Evolutionary conservation across 2,113 vertebrate species (phyloP).

Genomic region (Ameiurus melas): DNA sequence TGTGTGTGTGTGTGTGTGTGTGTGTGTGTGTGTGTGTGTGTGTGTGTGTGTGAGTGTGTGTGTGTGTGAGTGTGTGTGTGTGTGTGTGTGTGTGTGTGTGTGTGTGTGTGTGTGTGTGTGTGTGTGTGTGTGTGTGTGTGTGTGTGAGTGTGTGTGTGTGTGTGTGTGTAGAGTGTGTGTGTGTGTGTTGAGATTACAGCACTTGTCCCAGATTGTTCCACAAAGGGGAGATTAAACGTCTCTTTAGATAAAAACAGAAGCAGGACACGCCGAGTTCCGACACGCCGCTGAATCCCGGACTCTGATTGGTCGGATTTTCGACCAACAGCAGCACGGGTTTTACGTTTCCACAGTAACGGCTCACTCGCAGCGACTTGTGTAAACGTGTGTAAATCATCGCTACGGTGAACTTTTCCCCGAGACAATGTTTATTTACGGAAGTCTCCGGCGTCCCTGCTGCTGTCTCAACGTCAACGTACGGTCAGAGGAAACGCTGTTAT

Average conservation of each 20-base stretch:
- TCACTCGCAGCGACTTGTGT: background rate
- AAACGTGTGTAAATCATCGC: background rate
- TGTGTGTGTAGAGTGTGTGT: constrained; percentile 7
- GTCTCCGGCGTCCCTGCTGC: background rate
- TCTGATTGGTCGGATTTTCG: background rate
- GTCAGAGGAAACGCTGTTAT: background rate
- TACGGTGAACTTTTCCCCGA: background rate
- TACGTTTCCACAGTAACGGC: background rate
- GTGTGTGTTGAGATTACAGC: constrained; percentile 36
- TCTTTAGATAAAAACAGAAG: constrained; percentile 7
- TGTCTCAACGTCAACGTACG: background rate
- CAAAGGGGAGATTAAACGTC: constrained; percentile 36
- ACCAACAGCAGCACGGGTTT: background rate
- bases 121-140: background rate
- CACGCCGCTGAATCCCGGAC: background rate
- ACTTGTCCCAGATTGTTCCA: constrained; percentile 47
- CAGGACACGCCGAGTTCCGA: background rate
- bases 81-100: constrained; percentile 40
- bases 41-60: no score
- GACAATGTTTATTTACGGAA: background rate
- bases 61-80: no score
- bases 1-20: no score
- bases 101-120: constrained; percentile 20
- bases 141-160: no score
- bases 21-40: no score